Conservation (phyloP, 2,113 vertebrate genomes). For the Pardalotus punctatus region DNA sequence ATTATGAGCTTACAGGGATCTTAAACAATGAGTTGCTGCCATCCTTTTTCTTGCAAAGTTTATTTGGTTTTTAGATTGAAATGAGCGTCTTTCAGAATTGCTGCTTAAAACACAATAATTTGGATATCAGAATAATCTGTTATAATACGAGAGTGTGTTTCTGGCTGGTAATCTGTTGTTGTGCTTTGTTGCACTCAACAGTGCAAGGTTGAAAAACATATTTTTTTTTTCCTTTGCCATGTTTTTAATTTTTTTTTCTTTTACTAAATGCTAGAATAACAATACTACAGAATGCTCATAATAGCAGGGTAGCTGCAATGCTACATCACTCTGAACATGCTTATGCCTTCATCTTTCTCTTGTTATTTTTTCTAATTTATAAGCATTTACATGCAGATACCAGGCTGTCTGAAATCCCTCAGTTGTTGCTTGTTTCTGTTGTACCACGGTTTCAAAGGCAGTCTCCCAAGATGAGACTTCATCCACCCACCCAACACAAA, state of each 20-base stretch:
- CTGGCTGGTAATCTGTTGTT: not conserved
- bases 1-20: not conserved
- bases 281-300: not conserved
- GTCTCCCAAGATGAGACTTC: not conserved
- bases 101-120: not conserved
- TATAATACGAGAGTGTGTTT: not conserved
- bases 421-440: not conserved
- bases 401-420: not conserved
- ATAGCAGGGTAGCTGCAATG: not conserved
- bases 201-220: not conserved
- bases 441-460: not conserved
- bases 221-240: not conserved
- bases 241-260: not conserved
- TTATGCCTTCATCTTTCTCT: not conserved
- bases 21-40: not conserved
- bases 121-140: not conserved
- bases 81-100: not conserved
- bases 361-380: not conserved
- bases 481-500: not conserved
- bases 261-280: not conserved
- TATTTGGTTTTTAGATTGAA: not conserved
- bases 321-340: fast-evolving
- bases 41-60: not conserved
- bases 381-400: not conserved
- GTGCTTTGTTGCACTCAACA: not conserved